phyloP scores from a whole-genome alignment of 2,888 invertebrate genomes.

The Amphipyra tragopoginis region DNA sequence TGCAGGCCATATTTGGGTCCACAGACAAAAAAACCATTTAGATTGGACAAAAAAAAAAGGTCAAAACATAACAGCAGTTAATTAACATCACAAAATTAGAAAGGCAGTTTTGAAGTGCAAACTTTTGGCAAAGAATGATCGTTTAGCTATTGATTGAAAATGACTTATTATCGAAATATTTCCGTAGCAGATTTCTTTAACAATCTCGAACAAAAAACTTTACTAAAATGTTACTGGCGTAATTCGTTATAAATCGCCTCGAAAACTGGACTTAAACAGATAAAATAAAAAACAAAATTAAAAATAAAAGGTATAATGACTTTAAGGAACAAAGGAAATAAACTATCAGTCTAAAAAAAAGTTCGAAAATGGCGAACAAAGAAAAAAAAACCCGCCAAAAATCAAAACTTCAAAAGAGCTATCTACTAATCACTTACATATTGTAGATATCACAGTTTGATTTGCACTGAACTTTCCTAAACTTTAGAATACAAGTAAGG shows the following conservation, averaged over 20 bases:
- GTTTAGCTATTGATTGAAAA: no score
- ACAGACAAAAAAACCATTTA: constrained; percentile 18
- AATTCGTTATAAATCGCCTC: background rate
- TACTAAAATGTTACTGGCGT: no score
- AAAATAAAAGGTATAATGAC: background rate
- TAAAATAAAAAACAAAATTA: background rate
- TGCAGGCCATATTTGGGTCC: constrained; percentile 20
- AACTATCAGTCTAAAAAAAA: background rate
- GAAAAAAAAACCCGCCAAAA: background rate
- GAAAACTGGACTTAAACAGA: background rate
- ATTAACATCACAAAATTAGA: constrained; percentile 3
- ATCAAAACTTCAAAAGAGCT: background rate
- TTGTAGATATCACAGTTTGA: constrained; percentile 27
- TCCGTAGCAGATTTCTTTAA: no score
- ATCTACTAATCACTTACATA: constrained; percentile 13
- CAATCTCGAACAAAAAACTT: no score
- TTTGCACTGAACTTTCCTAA: background rate
- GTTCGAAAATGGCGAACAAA: background rate
- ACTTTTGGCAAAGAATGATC: no score
- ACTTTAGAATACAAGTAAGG: constrained; percentile 33
- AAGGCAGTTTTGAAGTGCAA: background rate
- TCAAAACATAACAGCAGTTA: background rate
- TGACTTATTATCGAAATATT: no score
- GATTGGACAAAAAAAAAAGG: constrained; percentile 8
- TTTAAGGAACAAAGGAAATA: background rate